Conservation (phyloP, 1,140 invertebrate species). For the Caligus rogercresseyi region DNA sequence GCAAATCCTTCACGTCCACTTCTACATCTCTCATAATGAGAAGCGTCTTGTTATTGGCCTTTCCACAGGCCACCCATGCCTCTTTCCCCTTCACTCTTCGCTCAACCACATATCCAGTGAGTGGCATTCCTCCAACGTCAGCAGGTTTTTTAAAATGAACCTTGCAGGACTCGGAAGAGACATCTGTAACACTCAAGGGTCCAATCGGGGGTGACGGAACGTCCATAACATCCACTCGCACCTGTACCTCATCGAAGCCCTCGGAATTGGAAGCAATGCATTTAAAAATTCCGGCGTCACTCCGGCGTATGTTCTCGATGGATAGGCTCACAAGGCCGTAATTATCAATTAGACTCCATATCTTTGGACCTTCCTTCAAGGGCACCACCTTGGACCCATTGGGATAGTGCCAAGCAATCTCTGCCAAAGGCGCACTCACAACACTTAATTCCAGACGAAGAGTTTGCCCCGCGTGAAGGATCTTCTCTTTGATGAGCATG, state of each 20-base stretch:
- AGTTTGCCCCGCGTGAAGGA: slow-evolving; percentile 71
- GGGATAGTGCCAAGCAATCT: slow-evolving; percentile 65
- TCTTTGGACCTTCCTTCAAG: slow-evolving; percentile 37
- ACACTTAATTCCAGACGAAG: slow-evolving; percentile 82
- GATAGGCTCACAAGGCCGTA: slow-evolving; percentile 82
- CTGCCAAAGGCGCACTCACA: slow-evolving; percentile 84
- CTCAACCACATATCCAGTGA: slow-evolving; percentile 74
- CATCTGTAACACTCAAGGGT: slow-evolving; percentile 70
- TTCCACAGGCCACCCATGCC: slow-evolving; percentile 79
- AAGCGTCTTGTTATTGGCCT: slow-evolving; percentile 51
- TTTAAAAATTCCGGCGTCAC: slow-evolving; percentile 76
- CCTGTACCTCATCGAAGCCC: slow-evolving; percentile 77
- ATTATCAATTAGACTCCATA: slow-evolving; percentile 65
- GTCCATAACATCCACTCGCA: slow-evolving; percentile 78
- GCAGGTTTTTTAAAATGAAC: slow-evolving; percentile 86
- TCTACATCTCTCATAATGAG: slow-evolving; percentile 61
- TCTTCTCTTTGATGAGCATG: slow-evolving; percentile 66
- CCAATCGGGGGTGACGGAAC: slow-evolving; percentile 86
- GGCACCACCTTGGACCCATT: slow-evolving; percentile 57
- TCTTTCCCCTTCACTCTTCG: slow-evolving; percentile 75
- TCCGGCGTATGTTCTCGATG: slow-evolving; percentile 59
- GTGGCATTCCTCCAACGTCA: slow-evolving; percentile 80
- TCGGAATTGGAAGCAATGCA: slow-evolving; percentile 77
- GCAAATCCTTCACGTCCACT: slow-evolving; percentile 61
- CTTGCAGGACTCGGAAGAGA: slow-evolving; percentile 86